These are phyloP conservation scores for Drosophila nannoptera DNA, from an alignment of 1,140 invertebrate genomes.

Conservation along the genomic window DNA sequence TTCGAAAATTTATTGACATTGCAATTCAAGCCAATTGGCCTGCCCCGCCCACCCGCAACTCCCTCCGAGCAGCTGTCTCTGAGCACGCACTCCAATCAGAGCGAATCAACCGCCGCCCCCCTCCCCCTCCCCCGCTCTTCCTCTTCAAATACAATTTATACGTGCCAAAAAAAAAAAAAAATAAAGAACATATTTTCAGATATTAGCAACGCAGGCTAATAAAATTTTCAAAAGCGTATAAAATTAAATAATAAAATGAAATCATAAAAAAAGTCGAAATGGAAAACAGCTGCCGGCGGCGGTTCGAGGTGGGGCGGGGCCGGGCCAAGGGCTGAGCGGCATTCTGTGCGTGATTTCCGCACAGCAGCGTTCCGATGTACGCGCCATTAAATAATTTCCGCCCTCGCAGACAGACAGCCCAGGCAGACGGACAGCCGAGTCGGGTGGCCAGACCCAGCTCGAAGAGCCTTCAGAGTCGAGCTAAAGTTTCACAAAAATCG, in stretches of 20 bases:
- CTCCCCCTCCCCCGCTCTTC: no score
- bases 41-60: no score
- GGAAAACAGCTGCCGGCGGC: constrained; percentile 57
- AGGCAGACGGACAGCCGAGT: background rate
- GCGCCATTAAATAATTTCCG: constrained; percentile 77
- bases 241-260: constrained; percentile 43
- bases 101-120: no score
- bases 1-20: no score
- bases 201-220: constrained; percentile 44
- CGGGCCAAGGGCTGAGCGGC: constrained; percentile 5
- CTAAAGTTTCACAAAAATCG: constrained; percentile 49
- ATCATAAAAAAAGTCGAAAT: constrained; percentile 31
- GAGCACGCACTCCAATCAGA: no score
- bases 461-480: constrained; percentile 26
- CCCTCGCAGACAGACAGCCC: constrained; percentile 32
- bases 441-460: background rate
- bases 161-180: constrained; percentile 12
- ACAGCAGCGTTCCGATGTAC: constrained; percentile 62
- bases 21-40: no score
- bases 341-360: constrained; percentile 74
- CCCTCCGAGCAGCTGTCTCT: no score
- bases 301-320: no score
- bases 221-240: constrained; percentile 55
- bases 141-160: constrained; percentile 9
- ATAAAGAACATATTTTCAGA: constrained; percentile 30